phyloP scores from a whole-genome alignment of 2,888 invertebrate species.

The Limnephilus rhombicus region DNA sequence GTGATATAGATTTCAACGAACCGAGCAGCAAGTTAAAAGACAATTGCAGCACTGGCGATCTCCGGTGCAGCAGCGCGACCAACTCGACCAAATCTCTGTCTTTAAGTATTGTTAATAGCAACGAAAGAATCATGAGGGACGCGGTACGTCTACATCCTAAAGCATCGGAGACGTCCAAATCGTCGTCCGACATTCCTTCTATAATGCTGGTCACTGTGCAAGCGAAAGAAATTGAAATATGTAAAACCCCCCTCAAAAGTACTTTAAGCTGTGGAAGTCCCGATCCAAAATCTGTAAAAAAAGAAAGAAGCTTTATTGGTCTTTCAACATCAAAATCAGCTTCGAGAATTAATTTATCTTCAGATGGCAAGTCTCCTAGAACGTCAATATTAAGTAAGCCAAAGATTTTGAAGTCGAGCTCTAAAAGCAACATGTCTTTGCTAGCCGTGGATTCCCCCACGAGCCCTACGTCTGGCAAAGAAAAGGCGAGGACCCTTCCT shows the following conservation, averaged over 20 bases:
- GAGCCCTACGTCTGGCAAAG: conserved; percentile 73
- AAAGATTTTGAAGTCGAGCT: conserved; percentile 69
- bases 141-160: not conserved
- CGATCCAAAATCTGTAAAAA: conserved; percentile 69
- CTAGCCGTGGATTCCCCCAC: conserved; percentile 74
- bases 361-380: conserved; percentile 68
- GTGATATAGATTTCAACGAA: conserved; percentile 64
- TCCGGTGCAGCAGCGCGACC: conserved; percentile 18
- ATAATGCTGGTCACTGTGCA: conserved; percentile 62
- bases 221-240: conserved; percentile 64
- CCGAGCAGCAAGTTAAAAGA: not conserved
- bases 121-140: conserved; percentile 24
- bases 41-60: conserved; percentile 17
- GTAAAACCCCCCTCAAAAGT: conserved; percentile 64
- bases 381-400: conserved; percentile 67
- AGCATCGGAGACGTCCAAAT: conserved; percentile 47
- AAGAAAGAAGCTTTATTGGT: conserved; percentile 70
- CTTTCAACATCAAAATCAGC: conserved; percentile 67
- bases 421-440: conserved; percentile 75
- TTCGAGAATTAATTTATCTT: conserved; percentile 68
- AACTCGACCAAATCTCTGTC: conserved; percentile 42
- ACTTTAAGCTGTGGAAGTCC: conserved; percentile 57
- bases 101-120: conserved; percentile 24
- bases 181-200: conserved; percentile 58
- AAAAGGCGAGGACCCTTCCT: conserved; percentile 81